phyloP scores from a whole-genome alignment of 1,140 invertebrate species.

The Drosophila triauraria region DNA sequence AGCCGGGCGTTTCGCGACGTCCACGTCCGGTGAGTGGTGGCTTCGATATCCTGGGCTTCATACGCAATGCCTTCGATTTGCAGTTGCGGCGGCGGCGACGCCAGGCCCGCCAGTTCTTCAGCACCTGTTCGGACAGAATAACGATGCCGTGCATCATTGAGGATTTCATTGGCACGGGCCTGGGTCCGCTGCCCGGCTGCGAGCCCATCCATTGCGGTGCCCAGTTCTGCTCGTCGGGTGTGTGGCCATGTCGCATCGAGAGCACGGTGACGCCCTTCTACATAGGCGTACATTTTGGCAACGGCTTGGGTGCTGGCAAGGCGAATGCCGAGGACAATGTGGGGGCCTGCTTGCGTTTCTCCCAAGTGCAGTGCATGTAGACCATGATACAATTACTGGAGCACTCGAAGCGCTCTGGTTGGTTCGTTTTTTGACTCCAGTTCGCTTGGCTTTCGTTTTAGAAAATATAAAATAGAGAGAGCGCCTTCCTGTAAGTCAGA shows the following conservation, averaged over 20 bases:
- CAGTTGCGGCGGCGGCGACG: slow-evolving; percentile 62
- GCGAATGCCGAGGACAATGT: slow-evolving; percentile 91
- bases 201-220: slow-evolving; percentile 90
- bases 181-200: slow-evolving; percentile 72
- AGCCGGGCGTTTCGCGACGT: slow-evolving; percentile 56
- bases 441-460: slow-evolving; percentile 22
- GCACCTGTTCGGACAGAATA: slow-evolving; percentile 89
- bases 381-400: no score
- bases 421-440: no score
- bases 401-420: no score
- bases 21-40: slow-evolving; percentile 68
- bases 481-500: no score
- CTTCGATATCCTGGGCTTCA: slow-evolving; percentile 69
- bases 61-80: slow-evolving; percentile 49
- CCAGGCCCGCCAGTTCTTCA: slow-evolving; percentile 76
- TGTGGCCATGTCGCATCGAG: slow-evolving; percentile 89
- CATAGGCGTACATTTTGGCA: slow-evolving; percentile 91
- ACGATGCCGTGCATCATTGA: slow-evolving; percentile 93
- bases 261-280: slow-evolving; percentile 91
- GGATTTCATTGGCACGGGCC: slow-evolving; percentile 90
- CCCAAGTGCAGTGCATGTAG: slow-evolving; percentile 89
- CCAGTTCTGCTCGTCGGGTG: slow-evolving; percentile 88
- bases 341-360: slow-evolving; percentile 91
- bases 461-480: slow-evolving; percentile 15
- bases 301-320: slow-evolving; percentile 87